Evolutionary conservation across 2,888 invertebrate species (phyloP).

Genomic region (Erpobdella octoculata): DNA sequence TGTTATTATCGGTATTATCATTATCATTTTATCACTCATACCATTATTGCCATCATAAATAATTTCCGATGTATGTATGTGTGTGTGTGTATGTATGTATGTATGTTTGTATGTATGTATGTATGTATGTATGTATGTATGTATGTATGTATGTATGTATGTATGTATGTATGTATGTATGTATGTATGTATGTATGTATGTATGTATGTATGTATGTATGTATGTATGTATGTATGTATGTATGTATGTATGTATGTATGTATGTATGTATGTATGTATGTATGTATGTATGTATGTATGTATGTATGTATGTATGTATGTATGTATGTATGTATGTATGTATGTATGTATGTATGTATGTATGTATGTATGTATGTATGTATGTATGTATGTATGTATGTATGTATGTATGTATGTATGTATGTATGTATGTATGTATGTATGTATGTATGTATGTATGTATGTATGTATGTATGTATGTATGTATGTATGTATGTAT

Average conservation of each 20-base stretch:
- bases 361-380: not conserved
- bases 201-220: not conserved
- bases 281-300: not conserved
- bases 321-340: not conserved
- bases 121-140: not conserved
- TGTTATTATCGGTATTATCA: not conserved
- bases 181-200: not conserved
- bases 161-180: not conserved
- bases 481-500: no score
- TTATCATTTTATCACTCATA: not conserved
- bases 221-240: not conserved
- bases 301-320: not conserved
- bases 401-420: not conserved
- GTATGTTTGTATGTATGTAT: not conserved
- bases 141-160: not conserved
- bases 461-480: no score
- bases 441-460: no score
- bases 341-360: not conserved
- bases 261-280: not conserved
- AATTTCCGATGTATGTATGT: not conserved
- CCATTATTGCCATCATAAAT: no score
- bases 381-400: not conserved
- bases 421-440: no score
- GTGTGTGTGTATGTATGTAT: conserved; percentile 2
- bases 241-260: not conserved